Evolutionary conservation across 2,888 invertebrate genomes (phyloP), one percentile per base, ranked within the genome.

Genomic region (Corbicula japonica): DNA sequence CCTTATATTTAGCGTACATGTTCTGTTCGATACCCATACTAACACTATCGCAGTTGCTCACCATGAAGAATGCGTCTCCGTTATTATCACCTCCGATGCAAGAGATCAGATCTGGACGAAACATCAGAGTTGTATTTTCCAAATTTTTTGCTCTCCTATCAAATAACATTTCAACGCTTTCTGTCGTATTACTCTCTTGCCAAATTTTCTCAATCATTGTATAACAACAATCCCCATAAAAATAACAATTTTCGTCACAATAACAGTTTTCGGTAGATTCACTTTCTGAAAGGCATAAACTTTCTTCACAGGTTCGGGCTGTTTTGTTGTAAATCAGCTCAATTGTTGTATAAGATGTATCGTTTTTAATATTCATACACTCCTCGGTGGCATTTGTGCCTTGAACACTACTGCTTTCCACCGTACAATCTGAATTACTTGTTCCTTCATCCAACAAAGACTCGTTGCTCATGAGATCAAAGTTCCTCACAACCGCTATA

Each of bases 161-260:
- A 12, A 34, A 8, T 18, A 35, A 8, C 1, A 28, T 18, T 26
- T 35, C n/a, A 35, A 38, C 8, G 5, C 21, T 15, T 5, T 1
- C 1, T 30, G 41, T 38, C 21, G 23, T 5, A 8, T 35, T 28
- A 21, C 10, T 23, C 2, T n/a, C n/a, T 35, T 66, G n/a, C 21
- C 6, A 21, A 26, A 54, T 34, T n/a, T 38, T 54, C n/a, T 41
- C 52, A 30, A 66, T 66, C 15, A 54, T 38, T 1, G n/a, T 10
- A n/a, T 54, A 54, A n/a, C 66, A 66, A 28, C 66, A 66, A 21
- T 66, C 66, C 0, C 41, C 50, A 30, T 38, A 66, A 28, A 66
- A 28, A n/a, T 52, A 52, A 54, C 66, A 66, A 0, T 26, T 18
- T 2, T 35, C 35, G 26, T 65, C 65, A 21, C 65, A 65, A 8